Evolutionary conservation across 2,888 invertebrate species (phyloP).

Genomic region (Molorchus minor): DNA sequence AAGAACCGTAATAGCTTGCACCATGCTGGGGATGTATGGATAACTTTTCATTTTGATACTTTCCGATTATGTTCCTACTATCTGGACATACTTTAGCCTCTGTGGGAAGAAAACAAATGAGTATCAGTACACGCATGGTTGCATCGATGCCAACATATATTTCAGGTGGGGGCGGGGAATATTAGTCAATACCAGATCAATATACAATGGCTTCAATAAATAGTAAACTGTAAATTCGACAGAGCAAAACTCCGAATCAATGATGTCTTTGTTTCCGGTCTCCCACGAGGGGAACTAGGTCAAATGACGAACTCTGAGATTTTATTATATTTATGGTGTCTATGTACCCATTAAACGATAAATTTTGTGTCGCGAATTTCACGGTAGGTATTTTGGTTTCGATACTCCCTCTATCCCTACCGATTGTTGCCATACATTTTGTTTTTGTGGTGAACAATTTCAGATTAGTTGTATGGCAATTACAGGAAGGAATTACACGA

Average conservation of each 20-base stretch:
- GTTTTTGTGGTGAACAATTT: too few species aligned
- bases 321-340: conserved; percentile 8
- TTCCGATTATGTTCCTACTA: conserved; percentile 51
- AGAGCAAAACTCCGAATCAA: conserved; percentile 37
- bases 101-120: conserved; percentile 43
- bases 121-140: conserved; percentile 20
- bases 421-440: too few species aligned
- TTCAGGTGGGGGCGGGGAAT: conserved; percentile 23
- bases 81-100: conserved; percentile 60
- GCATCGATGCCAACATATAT: conserved; percentile 5
- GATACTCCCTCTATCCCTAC: too few species aligned
- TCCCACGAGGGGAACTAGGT: conserved; percentile 47
- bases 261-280: conserved; percentile 46
- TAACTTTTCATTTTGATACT: conserved; percentile 69
- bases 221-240: conserved; percentile 44
- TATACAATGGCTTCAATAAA: conserved; percentile 32
- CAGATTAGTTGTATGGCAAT: too few species aligned
- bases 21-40: conserved; percentile 72
- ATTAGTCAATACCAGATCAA: conserved; percentile 31
- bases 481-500: too few species aligned
- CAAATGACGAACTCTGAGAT: conserved; percentile 24
- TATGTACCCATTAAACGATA: neutral
- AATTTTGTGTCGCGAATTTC: neutral
- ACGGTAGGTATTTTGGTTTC: neutral
- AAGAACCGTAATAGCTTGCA: conserved; percentile 86